A percentile compares a stretch with the other conserved stretches of the same genome.
These are phyloP conservation scores for Camelus bactrianus DNA, from an alignment of 2,113 vertebrate species.

Conservation along the genomic window DNA sequence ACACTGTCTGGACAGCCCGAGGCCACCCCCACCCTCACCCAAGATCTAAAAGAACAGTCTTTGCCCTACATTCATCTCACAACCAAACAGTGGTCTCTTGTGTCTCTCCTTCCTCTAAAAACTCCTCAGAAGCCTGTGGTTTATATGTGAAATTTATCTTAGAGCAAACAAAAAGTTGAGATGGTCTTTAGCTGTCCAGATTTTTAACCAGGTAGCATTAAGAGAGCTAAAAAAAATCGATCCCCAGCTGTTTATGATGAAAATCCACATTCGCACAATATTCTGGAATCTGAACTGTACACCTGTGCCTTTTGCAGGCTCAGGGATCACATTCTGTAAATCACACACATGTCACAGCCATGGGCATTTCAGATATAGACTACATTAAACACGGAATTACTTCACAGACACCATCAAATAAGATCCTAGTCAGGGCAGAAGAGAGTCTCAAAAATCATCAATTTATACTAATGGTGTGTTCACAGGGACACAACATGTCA, in stretches of 20 bases:
- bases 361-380: not conserved
- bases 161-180: constrained; percentile 29
- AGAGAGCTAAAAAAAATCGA: not conserved
- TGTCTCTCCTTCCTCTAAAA: not conserved
- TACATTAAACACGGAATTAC: not conserved
- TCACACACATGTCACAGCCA: not conserved
- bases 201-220: constrained; percentile 1
- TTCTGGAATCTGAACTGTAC: not conserved
- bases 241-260: not conserved
- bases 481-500: not conserved
- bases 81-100: not conserved
- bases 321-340: not conserved
- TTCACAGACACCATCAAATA: not conserved
- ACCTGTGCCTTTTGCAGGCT: not conserved
- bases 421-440: not conserved
- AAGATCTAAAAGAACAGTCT: not conserved
- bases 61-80: not conserved
- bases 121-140: constrained; percentile 1
- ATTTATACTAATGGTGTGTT: not conserved
- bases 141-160: not conserved
- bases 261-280: not conserved
- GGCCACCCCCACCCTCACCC: not conserved
- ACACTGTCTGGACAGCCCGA: not conserved
- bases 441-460: not conserved
- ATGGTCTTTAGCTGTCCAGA: not conserved